A percentile compares a stretch with the other conserved stretches of the same genome.
Evolutionary conservation across 2,113 vertebrate species (phyloP).

Genomic region (Pedionomus torquatus): DNA sequence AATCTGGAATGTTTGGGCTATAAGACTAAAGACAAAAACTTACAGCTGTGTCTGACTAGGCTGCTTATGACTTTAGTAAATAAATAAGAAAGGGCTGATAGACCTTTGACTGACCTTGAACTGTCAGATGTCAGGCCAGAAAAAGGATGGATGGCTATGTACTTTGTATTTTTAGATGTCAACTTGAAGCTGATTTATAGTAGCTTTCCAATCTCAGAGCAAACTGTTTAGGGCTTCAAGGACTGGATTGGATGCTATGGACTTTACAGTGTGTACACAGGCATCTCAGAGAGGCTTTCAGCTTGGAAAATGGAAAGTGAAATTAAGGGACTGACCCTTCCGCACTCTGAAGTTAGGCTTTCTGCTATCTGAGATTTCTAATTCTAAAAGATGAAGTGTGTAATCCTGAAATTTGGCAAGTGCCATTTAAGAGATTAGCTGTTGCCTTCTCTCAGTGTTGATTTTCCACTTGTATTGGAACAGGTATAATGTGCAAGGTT

Average conservation of each 20-base stretch:
- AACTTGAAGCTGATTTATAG: not conserved
- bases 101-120: not conserved
- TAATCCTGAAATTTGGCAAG: not conserved
- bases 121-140: not conserved
- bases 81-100: not conserved
- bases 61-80: not conserved
- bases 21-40: not conserved
- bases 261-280: not conserved
- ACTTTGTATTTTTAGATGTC: not conserved
- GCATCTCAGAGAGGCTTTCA: not conserved
- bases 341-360: not conserved
- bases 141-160: accelerated
- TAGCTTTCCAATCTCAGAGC: not conserved
- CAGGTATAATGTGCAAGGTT: not conserved
- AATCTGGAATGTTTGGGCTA: not conserved
- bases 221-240: conserved; percentile 1
- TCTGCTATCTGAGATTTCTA: not conserved
- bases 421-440: not conserved
- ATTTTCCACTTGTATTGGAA: not conserved
- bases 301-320: not conserved
- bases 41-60: not conserved
- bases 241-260: not conserved
- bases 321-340: not conserved
- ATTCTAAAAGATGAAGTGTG: not conserved
- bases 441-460: not conserved